phyloP scores from a whole-genome alignment of 1,140 invertebrate species.

The Drosophila busckii region DNA sequence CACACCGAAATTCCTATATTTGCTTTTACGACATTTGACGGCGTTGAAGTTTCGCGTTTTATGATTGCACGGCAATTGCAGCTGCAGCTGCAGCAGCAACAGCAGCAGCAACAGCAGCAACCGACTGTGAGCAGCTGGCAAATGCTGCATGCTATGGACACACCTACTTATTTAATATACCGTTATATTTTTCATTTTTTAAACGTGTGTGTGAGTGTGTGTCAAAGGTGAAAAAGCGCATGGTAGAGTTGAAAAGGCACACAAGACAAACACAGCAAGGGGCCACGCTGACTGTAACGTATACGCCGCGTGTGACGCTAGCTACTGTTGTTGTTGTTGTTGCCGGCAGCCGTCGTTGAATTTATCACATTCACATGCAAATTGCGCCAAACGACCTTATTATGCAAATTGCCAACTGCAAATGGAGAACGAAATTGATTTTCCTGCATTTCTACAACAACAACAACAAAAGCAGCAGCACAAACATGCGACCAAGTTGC shows the following conservation, averaged over 20 bases:
- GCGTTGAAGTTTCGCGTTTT: constrained; percentile 46
- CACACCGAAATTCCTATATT: constrained; percentile 56
- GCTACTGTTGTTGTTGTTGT: too few species aligned
- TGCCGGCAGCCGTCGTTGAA: constrained; percentile 55
- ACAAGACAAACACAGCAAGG: constrained; percentile 57
- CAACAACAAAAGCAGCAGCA: constrained; percentile 20
- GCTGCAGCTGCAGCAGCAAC: background rate
- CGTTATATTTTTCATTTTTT: constrained; percentile 67
- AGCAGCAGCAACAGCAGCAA: constrained; percentile 19
- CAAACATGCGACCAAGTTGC: constrained; percentile 21
- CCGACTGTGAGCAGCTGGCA: constrained; percentile 14
- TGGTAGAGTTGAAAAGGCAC: constrained; percentile 31
- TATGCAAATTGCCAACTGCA: constrained; percentile 79
- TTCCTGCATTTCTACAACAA: constrained; percentile 69
- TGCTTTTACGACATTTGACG: constrained; percentile 53
- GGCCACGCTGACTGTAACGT: constrained; percentile 39
- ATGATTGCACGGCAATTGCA: constrained; percentile 39
- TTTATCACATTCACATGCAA: constrained; percentile 79
- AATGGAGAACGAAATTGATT: constrained; percentile 79
- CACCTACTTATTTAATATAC: constrained; percentile 75
- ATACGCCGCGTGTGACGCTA: constrained; percentile 32
- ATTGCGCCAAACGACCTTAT: constrained; percentile 79
- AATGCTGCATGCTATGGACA: constrained; percentile 22
- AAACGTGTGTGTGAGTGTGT: constrained; percentile 19
- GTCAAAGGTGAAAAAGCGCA: constrained; percentile 67